Conservation (phyloP, 2,797 vertebrate species). For the Typhlichthys eigenmanni region DNA sequence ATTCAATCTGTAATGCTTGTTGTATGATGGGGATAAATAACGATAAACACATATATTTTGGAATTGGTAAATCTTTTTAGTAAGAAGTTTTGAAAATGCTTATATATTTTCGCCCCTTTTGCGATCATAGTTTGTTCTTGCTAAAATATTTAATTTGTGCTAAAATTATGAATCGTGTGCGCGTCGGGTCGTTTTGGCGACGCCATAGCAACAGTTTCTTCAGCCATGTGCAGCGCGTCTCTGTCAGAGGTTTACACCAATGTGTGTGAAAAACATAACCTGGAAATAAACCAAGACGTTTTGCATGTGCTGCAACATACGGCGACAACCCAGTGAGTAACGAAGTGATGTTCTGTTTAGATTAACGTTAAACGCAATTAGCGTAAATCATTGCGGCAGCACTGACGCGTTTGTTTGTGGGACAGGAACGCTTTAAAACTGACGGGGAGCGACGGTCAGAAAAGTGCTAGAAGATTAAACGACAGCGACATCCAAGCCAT, state of each 20-base stretch:
- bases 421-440: slow-evolving; percentile 71
- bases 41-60: too few relatives aligned
- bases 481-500: slow-evolving; percentile 75
- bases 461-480: slow-evolving; percentile 67
- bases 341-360: background rate
- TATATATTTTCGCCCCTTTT: too few relatives aligned
- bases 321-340: slow-evolving; percentile 38
- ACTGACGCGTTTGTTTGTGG: background rate
- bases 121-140: too few relatives aligned
- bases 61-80: too few relatives aligned
- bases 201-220: slow-evolving; percentile 21
- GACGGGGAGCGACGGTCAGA: slow-evolving; percentile 73
- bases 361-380: background rate
- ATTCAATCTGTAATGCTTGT: too few relatives aligned
- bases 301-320: slow-evolving; percentile 58
- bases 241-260: slow-evolving; percentile 55
- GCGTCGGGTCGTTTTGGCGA: slow-evolving; percentile 6
- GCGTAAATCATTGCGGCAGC: background rate
- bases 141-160: too few relatives aligned
- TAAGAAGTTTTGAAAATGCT: too few relatives aligned
- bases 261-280: slow-evolving; percentile 64
- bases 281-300: slow-evolving; percentile 71
- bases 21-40: too few relatives aligned
- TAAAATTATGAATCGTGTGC: too few relatives aligned
- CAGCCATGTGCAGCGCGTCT: background rate